Conservation (phyloP, 2,113 vertebrate species). For the Daubentonia madagascariensis region DNA sequence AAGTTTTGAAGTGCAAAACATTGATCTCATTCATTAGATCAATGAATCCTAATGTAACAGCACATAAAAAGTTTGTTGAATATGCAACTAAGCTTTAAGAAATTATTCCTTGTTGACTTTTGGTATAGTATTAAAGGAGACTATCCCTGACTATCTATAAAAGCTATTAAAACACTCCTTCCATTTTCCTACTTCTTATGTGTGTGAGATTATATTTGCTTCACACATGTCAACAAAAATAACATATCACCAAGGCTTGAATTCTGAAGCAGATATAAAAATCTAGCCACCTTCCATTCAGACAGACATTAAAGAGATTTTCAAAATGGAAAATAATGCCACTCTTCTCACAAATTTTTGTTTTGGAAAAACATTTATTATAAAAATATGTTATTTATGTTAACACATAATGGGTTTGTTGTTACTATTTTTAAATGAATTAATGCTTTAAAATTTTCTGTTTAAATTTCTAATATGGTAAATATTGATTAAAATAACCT, state of each 20-base stretch:
- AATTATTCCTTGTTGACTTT: not conserved
- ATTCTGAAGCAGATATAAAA: not conserved
- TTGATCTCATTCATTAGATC: too few relatives aligned
- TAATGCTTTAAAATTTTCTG: not conserved
- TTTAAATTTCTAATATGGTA: not conserved
- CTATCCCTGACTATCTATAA: not conserved
- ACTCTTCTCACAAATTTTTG: not conserved
- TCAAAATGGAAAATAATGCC: not conserved
- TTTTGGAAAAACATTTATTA: not conserved
- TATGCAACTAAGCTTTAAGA: not conserved
- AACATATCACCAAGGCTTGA: not conserved
- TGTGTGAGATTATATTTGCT: not conserved
- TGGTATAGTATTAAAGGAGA: not conserved
- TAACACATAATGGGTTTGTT: not conserved
- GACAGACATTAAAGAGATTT: not conserved
- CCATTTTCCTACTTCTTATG: not conserved
- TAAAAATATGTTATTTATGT: not conserved
- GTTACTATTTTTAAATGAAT: not conserved
- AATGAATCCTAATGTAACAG: not conserved
- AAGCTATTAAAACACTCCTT: not conserved
- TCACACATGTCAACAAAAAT: not conserved
- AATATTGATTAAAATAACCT: not conserved
- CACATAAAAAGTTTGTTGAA: not conserved
- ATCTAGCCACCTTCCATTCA: not conserved
- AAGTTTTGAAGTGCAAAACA: not conserved